A percentile compares a stretch with the other conserved stretches of the same genome.
Evolutionary conservation across 2,113 vertebrate species (phyloP).

Genomic region (Pseudorectes ferrugineus): DNA sequence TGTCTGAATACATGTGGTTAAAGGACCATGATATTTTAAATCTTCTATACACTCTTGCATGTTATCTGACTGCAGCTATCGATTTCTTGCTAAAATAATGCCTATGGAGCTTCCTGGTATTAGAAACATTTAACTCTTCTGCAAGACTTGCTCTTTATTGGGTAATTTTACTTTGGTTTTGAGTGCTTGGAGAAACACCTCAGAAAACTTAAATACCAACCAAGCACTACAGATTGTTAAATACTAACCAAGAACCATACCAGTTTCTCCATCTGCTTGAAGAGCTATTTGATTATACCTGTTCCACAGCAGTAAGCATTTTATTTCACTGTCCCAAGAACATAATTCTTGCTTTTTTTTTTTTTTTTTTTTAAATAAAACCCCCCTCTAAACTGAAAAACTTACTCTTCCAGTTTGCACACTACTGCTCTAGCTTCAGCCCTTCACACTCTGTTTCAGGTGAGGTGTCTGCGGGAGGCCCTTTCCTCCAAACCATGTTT

Average conservation of each 20-base stretch:
- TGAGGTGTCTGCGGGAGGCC: neutral
- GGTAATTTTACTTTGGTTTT: neutral
- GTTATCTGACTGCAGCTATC: neutral
- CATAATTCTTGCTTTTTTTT: neutral
- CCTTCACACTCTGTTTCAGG: neutral
- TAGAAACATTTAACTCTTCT: neutral
- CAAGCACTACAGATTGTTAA: neutral
- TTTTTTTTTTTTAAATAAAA: neutral
- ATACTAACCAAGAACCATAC: neutral
- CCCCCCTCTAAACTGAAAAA: fast-evolving
- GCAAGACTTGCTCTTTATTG: neutral
- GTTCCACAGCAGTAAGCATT: neutral
- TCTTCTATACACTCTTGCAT: neutral
- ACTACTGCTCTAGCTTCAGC: neutral
- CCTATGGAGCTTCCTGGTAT: neutral
- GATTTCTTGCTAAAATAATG: neutral
- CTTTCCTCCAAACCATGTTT: neutral
- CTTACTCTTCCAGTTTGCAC: neutral
- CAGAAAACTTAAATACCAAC: neutral
- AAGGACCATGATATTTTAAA: neutral
- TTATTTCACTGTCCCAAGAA: neutral
- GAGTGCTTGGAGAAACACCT: neutral
- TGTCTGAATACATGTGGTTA: neutral
- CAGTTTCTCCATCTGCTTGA: neutral
- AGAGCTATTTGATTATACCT: neutral